phyloP scores from a whole-genome alignment of 2,888 invertebrate genomes.

The Temnothorax rugatulus region DNA sequence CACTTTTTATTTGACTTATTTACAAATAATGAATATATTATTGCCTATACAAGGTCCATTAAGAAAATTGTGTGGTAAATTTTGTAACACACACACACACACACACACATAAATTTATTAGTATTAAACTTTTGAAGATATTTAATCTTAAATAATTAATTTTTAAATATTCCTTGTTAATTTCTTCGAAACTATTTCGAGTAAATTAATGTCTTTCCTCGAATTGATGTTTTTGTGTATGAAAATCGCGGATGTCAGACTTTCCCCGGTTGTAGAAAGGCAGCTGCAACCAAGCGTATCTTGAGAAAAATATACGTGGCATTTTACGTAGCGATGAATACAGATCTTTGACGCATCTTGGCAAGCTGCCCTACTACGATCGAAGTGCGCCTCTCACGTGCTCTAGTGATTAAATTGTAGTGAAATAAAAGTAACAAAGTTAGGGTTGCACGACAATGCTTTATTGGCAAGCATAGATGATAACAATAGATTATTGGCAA shows the following conservation, averaged over 20 bases:
- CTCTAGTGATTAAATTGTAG: slow-evolving; percentile 1
- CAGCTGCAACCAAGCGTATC: slow-evolving; percentile 36
- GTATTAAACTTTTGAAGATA: slow-evolving; percentile 9
- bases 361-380: slow-evolving; percentile 42
- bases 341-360: slow-evolving; percentile 23
- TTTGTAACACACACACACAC: neutral
- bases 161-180: neutral
- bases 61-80: neutral
- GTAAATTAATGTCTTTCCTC: neutral
- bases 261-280: slow-evolving; percentile 49
- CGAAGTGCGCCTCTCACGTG: slow-evolving; percentile 15
- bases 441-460: neutral
- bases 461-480: neutral
- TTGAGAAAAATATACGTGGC: slow-evolving; percentile 20
- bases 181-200: neutral
- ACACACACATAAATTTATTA: neutral
- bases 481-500: neutral
- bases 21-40: neutral
- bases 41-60: neutral
- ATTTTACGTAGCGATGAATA: slow-evolving; percentile 8
- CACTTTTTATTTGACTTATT: neutral
- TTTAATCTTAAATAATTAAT: neutral
- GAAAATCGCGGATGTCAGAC: slow-evolving; percentile 35
- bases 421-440: neutral
- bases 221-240: slow-evolving; percentile 2